phyloP scores from a whole-genome alignment of 2,888 invertebrate genomes.

The Limulus polyphemus region DNA sequence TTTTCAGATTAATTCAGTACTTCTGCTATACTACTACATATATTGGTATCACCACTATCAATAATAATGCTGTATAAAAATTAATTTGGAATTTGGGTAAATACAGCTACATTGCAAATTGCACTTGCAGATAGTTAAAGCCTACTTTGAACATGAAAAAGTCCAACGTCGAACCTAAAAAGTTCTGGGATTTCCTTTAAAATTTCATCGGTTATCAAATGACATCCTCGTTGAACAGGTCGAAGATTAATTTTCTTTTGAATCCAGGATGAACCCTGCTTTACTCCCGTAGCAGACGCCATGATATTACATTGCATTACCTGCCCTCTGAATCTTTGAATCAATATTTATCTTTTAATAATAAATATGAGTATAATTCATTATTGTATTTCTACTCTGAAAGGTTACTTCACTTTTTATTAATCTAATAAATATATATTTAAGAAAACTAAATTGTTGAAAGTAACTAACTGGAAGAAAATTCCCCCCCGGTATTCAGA shows the following conservation, averaged over 20 bases:
- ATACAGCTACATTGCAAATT: not conserved
- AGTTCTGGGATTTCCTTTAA: conserved; percentile 82
- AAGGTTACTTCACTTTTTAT: no score
- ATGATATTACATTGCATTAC: not conserved
- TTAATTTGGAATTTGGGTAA: not conserved
- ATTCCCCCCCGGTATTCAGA: no score
- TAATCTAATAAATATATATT: no score
- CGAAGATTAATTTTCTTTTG: conserved; percentile 92
- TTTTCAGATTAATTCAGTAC: no score
- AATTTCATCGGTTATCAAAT: conserved; percentile 93
- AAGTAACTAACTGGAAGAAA: no score
- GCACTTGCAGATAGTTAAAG: conserved; percentile 32
- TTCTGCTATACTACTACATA: no score
- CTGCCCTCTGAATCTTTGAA: not conserved
- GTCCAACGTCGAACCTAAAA: conserved; percentile 83
- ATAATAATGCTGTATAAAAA: no score
- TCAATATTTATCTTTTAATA: no score
- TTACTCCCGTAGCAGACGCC: not conserved
- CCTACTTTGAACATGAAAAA: conserved; percentile 95
- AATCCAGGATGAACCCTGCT: conserved; percentile 66
- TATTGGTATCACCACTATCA: no score
- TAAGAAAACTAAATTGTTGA: no score
- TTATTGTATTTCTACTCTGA: no score
- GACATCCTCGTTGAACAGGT: conserved; percentile 91
- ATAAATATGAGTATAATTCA: no score